phyloP scores from a whole-genome alignment of 2,888 invertebrate genomes.

The Philereme vetulata region DNA sequence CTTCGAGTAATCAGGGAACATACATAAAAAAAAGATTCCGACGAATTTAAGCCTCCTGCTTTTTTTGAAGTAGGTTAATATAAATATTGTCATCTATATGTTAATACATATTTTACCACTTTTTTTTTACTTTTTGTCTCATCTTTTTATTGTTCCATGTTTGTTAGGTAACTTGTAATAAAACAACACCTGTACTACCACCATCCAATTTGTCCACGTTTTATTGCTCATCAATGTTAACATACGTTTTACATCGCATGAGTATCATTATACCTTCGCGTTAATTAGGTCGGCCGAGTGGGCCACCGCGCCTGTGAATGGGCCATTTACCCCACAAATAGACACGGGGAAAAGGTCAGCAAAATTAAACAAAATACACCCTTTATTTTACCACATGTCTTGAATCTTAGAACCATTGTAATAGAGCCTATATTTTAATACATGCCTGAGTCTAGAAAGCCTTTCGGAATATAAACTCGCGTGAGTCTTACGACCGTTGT shows the following conservation, averaged over 20 bases:
- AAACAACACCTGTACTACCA: slow-evolving; percentile 30
- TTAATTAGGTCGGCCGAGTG: slow-evolving; percentile 41
- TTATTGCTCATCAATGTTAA: slow-evolving; percentile 41
- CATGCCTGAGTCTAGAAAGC: slow-evolving; percentile 18
- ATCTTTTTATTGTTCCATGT: slow-evolving; percentile 5
- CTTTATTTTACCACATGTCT: slow-evolving; percentile 24
- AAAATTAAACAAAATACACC: slow-evolving; percentile 38
- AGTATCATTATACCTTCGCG: slow-evolving; percentile 34
- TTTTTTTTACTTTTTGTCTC: slow-evolving; percentile 1
- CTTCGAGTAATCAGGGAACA: too few relatives aligned
- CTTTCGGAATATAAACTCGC: slow-evolving; percentile 14
- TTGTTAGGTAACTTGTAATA: slow-evolving; percentile 9
- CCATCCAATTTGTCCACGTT: slow-evolving; percentile 42
- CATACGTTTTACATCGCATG: slow-evolving; percentile 35
- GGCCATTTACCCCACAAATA: slow-evolving; percentile 36
- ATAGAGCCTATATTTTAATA: slow-evolving; percentile 23
- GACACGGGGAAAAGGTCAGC: slow-evolving; percentile 36
- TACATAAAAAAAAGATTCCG: too few relatives aligned
- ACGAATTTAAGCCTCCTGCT: too few relatives aligned
- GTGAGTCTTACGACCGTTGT: slow-evolving; percentile 26
- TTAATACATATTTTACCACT: background rate
- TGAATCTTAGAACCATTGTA: slow-evolving; percentile 19
- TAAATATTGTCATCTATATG: slow-evolving; percentile 3
- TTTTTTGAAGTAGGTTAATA: too few relatives aligned
- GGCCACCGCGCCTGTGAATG: slow-evolving; percentile 28